A percentile compares a stretch with the other conserved stretches of the same genome.
Conservation (phyloP, 2,797 vertebrate species). For the Octomys mimax region DNA sequence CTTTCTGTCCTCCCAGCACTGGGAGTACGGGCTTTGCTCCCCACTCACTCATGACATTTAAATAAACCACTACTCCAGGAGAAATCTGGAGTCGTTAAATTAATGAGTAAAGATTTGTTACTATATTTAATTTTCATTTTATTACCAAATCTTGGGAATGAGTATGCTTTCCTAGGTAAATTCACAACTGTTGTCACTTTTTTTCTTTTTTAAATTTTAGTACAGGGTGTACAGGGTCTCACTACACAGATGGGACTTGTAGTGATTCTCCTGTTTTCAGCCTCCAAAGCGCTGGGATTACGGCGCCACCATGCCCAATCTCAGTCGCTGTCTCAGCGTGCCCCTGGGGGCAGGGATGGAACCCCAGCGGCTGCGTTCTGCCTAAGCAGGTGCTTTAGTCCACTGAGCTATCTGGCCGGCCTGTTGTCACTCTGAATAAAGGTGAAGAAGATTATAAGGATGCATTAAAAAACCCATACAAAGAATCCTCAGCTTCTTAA, state of each 20-base stretch:
- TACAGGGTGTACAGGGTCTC: too few relatives aligned
- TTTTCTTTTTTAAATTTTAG: too few relatives aligned
- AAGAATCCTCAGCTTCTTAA: slow-evolving; percentile 44
- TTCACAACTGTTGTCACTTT: neutral
- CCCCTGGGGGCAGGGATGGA: too few relatives aligned
- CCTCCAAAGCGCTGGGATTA: too few relatives aligned
- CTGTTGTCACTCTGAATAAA: neutral
- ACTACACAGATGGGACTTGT: too few relatives aligned
- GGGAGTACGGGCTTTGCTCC: neutral
- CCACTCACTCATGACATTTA: neutral
- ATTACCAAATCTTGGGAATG: neutral
- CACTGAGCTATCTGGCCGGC: too few relatives aligned
- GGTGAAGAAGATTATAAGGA: neutral
- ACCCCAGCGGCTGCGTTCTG: too few relatives aligned
- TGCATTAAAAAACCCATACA: neutral
- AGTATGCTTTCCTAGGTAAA: neutral
- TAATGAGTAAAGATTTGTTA: neutral
- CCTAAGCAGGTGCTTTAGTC: too few relatives aligned
- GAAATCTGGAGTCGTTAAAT: slow-evolving; percentile 34
- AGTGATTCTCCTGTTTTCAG: too few relatives aligned
- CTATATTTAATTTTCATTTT: slow-evolving; percentile 1
- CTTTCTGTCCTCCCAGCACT: neutral
- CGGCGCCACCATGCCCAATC: too few relatives aligned
- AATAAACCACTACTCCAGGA: neutral
- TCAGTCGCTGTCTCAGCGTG: too few relatives aligned